phyloP scores from a whole-genome alignment of 2,113 vertebrate genomes.

The Atlantisia rogersi region DNA sequence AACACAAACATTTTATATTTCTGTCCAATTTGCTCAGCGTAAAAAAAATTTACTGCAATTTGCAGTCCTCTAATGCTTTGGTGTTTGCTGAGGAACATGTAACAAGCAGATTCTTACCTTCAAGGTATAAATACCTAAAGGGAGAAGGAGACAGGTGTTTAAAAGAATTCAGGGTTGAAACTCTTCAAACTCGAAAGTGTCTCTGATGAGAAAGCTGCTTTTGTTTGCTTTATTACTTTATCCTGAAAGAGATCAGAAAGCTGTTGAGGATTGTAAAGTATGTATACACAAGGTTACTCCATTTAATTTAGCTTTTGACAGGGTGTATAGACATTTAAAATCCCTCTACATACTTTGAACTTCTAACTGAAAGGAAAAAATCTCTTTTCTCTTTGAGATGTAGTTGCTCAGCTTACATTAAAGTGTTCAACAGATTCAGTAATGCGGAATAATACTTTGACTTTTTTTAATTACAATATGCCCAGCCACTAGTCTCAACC shows the following conservation, averaged over 20 bases:
- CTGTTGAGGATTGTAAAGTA: conserved; percentile 1
- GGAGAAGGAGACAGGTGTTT: conserved; percentile 3
- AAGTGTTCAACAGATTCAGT: not conserved
- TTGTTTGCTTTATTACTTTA: conserved; percentile 55
- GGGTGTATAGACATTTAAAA: conserved; percentile 46
- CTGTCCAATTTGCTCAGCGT: not conserved
- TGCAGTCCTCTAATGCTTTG: not conserved
- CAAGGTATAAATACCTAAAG: not conserved
- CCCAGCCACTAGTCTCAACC: not conserved
- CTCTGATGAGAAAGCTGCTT: conserved; percentile 25
- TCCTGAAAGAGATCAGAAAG: conserved; percentile 46
- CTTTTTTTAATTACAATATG: not conserved
- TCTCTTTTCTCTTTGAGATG: not conserved
- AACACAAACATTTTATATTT: not conserved
- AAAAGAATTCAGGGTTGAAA: not conserved
- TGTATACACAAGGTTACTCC: conserved; percentile 48
- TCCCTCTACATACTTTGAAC: conserved; percentile 29
- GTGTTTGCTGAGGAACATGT: not conserved
- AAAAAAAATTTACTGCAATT: not conserved
- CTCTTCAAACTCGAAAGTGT: conserved; percentile 17
- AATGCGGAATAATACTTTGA: conserved; percentile 3
- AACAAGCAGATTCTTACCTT: not conserved
- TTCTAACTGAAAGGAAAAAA: not conserved
- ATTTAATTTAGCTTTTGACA: conserved; percentile 59
- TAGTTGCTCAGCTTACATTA: not conserved